Base-by-base conservation (phyloP, 2,113 vertebrate genomes). In the cattle (Bos taurus) region DNA sequence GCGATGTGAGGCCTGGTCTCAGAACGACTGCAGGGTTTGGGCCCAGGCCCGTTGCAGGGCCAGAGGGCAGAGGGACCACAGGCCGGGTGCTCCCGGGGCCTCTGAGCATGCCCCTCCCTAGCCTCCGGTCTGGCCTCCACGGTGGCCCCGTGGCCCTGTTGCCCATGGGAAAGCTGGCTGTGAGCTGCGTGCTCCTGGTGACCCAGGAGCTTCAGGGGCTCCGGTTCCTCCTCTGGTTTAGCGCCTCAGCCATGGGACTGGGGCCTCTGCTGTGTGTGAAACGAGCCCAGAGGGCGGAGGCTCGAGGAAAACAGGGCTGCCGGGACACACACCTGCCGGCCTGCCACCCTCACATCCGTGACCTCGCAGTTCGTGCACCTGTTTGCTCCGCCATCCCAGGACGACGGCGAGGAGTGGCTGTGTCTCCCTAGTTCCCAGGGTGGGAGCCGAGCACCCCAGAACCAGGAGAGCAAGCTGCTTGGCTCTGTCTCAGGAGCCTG, bases 371-470 rank as follows among this genome's bases (percentile, higher is more conserved):
- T 33, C 9, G 13, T 26, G 11, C 21, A 3, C 7, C 1, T 40
- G 16, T 1, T 33, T 48, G 25, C 15, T 46, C 71, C 26, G 8
- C 43, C 0, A 0, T 36, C 74, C 80, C 36, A 23, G 48, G 54
- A 13, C 10, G 2, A 4, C 1, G 2, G 13, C 50, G 5, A 11
- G 7, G 7, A 15, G 46, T 15, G 56, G 36, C 19, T 0, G 28
- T 33, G 14, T 26, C 54, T 6, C 43, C n/a, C 43, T 13, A 4
- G 54, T 46, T 71, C 59, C 57, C 71, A 43, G 62, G 8, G 33
- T 15, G 60, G 36, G 10, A 4, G 0, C 46, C 23, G 19, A 77
- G 25, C 14, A 74, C 43, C 57, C 67, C 15, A 17, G 1, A 57
- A 26, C 56, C 59, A 30, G 74, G 4, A 19, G 14, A 89, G 16